Percentiles rank a stretch among this genome's conserved stretches.
phyloP scores from a whole-genome alignment of 2,888 invertebrate genomes.

The Brachycybe producta region DNA sequence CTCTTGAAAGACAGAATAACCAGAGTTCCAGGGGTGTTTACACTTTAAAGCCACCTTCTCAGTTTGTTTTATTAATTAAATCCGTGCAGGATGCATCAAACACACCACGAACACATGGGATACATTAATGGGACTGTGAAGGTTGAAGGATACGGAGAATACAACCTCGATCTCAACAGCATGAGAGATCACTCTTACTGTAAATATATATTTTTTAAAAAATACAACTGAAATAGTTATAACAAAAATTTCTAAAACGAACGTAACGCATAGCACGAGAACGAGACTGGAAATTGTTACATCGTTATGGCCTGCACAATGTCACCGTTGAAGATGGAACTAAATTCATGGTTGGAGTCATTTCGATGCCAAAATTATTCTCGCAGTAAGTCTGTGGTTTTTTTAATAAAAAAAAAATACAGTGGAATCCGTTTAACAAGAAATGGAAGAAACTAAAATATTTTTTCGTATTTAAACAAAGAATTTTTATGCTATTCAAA shows the following conservation, averaged over 20 bases:
- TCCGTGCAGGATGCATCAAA: conserved; percentile 62
- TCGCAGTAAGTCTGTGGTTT: conserved; percentile 37
- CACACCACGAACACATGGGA: conserved; percentile 73
- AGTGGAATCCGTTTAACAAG: not conserved
- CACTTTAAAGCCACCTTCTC: not conserved
- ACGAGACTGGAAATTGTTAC: conserved; percentile 59
- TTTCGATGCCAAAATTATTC: conserved; percentile 58
- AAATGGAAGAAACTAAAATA: too few species aligned
- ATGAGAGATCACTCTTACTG: conserved; percentile 72
- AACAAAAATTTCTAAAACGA: not conserved
- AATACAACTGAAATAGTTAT: not conserved
- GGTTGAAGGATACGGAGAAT: conserved; percentile 40
- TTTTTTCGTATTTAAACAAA: too few species aligned
- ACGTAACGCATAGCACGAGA: conserved; percentile 42
- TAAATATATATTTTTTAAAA: conserved; percentile 29
- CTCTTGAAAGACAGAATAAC: too few species aligned
- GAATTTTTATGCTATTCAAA: too few species aligned
- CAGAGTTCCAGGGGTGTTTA: too few species aligned
- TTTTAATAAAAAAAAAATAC: not conserved
- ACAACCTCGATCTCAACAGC: conserved; percentile 44
- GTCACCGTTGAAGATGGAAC: conserved; percentile 57
- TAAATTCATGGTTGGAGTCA: conserved; percentile 53
- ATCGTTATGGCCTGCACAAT: conserved; percentile 65
- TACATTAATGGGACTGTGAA: conserved; percentile 45
- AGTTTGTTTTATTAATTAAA: not conserved